These are phyloP conservation scores for Penaeus monodon DNA, from an alignment of 2,888 invertebrate genomes.

Conservation along the genomic window DNA sequence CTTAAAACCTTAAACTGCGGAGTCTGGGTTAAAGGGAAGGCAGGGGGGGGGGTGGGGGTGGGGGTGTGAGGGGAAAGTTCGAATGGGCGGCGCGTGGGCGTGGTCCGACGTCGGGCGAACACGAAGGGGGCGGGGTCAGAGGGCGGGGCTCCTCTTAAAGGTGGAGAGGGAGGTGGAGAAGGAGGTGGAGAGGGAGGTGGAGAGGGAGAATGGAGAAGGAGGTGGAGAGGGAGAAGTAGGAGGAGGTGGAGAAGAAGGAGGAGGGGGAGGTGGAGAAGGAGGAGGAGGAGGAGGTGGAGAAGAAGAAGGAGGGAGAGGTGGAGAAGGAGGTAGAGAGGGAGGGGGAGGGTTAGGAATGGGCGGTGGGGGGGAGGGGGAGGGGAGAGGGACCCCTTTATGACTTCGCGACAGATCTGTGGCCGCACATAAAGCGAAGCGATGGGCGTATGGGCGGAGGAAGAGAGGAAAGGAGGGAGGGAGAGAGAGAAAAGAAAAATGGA, in stretches of 20 bases:
- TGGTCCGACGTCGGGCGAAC: neutral
- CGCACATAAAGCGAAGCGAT: neutral
- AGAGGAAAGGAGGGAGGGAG: neutral
- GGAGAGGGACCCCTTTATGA: neutral
- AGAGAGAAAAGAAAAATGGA: neutral
- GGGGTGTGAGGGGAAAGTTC: neutral
- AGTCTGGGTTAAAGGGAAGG: no score
- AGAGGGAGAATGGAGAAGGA: rapidly evolving
- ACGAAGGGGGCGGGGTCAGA: neutral
- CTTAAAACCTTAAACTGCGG: no score
- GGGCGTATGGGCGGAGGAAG: neutral
- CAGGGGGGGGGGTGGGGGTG: no score
- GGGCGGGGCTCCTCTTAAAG: neutral
- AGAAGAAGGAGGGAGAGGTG: neutral
- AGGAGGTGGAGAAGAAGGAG: no score
- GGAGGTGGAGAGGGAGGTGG: no score
- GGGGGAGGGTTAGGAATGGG: no score
- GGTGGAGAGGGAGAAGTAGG: neutral
- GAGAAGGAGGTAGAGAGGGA: neutral
- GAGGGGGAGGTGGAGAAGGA: no score
- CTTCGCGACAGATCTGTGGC: neutral
- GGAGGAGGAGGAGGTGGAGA: neutral
- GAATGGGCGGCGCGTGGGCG: conserved; percentile 11
- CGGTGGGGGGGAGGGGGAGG: no score
- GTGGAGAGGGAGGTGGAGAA: no score